phyloP scores from a whole-genome alignment of 2,797 vertebrate genomes.

The Notolepis coatsorum region DNA sequence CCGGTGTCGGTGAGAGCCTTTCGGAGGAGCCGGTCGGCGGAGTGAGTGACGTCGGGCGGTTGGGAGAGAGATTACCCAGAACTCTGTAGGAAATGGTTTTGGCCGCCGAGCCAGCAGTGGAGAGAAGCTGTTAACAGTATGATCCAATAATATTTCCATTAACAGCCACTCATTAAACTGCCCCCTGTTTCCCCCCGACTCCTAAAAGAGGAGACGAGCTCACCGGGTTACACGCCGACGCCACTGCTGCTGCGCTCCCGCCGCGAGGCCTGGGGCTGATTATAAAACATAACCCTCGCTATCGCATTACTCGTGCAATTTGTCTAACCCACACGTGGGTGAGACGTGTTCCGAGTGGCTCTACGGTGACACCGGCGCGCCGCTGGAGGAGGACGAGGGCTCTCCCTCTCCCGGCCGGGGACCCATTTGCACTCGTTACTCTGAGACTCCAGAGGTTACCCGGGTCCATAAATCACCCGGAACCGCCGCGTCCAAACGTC shows the following conservation, averaged over 20 bases:
- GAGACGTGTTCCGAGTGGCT: conserved; percentile 63
- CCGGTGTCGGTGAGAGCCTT: conserved; percentile 25
- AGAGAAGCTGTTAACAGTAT: conserved; percentile 58
- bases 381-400: conserved; percentile 56
- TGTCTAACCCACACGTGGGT: conserved; percentile 45
- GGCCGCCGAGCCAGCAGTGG: conserved; percentile 44
- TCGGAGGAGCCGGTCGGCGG: conserved; percentile 6
- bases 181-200: conserved; percentile 50
- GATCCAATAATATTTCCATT: conserved; percentile 65
- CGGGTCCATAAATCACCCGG: conserved; percentile 71
- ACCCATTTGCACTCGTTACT: conserved; percentile 76
- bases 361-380: conserved; percentile 47
- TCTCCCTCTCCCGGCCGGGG: conserved; percentile 66
- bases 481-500: conserved; percentile 54
- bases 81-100: conserved; percentile 58
- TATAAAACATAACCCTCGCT: conserved; percentile 34
- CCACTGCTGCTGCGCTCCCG: conserved; percentile 20
- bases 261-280: conserved; percentile 27
- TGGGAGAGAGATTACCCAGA: conserved; percentile 38
- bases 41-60: conserved; percentile 38
- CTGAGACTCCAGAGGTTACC: conserved; percentile 74
- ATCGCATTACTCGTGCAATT: conserved; percentile 37
- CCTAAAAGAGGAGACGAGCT: conserved; percentile 38
- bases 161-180: conserved; percentile 62
- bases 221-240: conserved; percentile 31